Evolutionary conservation across 2,888 invertebrate species (phyloP).

Genomic region (Campoplex nolae): DNA sequence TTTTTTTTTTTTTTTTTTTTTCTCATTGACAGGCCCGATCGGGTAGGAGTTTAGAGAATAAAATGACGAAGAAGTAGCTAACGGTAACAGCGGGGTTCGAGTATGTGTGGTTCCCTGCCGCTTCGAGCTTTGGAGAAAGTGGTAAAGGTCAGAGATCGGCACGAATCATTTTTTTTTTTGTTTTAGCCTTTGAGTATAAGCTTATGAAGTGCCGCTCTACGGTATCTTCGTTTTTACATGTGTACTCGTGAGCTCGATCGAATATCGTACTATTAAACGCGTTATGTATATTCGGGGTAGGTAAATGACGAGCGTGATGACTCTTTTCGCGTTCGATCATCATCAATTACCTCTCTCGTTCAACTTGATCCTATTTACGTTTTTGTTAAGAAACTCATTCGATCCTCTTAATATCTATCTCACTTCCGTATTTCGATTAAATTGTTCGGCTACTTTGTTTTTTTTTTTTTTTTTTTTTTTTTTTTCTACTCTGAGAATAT

Average conservation of each 20-base stretch:
- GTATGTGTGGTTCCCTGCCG: constrained; percentile 61
- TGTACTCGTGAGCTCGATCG: not conserved
- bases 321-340: constrained; percentile 44
- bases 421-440: constrained; percentile 17
- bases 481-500: constrained; percentile 34
- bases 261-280: not conserved
- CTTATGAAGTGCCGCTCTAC: constrained; percentile 15
- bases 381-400: constrained; percentile 38
- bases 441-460: not conserved
- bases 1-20: constrained; percentile 50
- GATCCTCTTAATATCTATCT: constrained; percentile 2
- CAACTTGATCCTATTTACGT: constrained; percentile 3
- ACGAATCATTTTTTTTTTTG: constrained; percentile 75
- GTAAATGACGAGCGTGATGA: constrained; percentile 43
- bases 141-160: constrained; percentile 79
- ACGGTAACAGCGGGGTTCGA: constrained; percentile 35
- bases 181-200: constrained; percentile 49
- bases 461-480: not conserved
- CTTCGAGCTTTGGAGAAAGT: constrained; percentile 78
- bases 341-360: constrained; percentile 39
- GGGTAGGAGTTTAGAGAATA: constrained; percentile 35
- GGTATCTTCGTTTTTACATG: constrained; percentile 1
- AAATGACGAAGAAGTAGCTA: constrained; percentile 52
- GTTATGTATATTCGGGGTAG: constrained; percentile 32
- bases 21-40: constrained; percentile 51